Base-by-base conservation (phyloP, 2,888 invertebrate genomes). In the Lordiphosa andalusiaca region DNA sequence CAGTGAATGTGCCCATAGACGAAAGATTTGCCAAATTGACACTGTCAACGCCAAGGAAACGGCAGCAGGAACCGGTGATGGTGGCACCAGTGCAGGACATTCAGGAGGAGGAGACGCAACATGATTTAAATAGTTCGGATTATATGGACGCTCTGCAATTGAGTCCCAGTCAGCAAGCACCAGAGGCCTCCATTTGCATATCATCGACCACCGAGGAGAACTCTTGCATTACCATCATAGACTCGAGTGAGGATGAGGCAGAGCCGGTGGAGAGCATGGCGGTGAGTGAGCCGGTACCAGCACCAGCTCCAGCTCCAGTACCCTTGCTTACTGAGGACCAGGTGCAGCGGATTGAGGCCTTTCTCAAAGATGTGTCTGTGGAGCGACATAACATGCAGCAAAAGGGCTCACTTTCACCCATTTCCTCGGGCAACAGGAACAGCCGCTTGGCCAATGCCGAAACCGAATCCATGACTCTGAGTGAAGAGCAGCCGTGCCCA, bases 21-120 rank as follows among this genome's bases (percentile, higher is more conserved):
- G 85, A 88, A 6, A 86, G 85, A 65, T 89, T 89, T 51, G 73
- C 88, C 1, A 89, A 89, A 67, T 65, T 89, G 37, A 89, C 89
- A n/a, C 75, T 89, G 2, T 87, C 88, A 3, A 87, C 89, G 12
- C 69, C 67, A 3, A 66, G 70, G 46, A 73, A 77, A 41, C 50
- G 61, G 30, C 59, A 62, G n/a, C 30, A 48, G 3, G 56, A 60
- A 30, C 21, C 9, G 3, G 69, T 76, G 6, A 42, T 86, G 12
- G 53, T 65, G 2, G 33, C 6, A 12, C 21, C 19, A 7, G 44
- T 23, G 35, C 53, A 1, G 53, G 60, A 19, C 62, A 71, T 10
- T 9, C 74, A 82, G 35, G 41, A 41, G 23, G 40, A 47, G 7
- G 37, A 47, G 2, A 12, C 30, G 0, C 49, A 58, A 0, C 25